Base-by-base conservation (phyloP, 2,797 vertebrate genomes). In the Geotria australis region DNA sequence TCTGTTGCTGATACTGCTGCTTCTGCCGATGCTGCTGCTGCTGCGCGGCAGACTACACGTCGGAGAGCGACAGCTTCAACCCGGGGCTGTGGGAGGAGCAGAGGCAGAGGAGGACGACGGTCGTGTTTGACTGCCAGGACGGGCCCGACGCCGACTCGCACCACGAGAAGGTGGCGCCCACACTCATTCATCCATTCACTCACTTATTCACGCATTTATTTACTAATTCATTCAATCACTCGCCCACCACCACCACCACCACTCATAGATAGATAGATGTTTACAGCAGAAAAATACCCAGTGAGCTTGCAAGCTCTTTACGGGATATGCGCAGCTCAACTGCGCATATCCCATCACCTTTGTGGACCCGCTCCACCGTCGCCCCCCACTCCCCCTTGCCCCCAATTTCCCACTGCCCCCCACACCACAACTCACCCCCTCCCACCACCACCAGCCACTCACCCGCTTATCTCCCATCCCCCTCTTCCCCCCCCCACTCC, bases 71-170 rank as follows among this genome's bases (percentile, higher is more conserved):
- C 75, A 98, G 89, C 62, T 98, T 98, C 68, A 96, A 98, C 70
- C 91, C 89, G 8, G 86, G 84, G 2, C 73, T 98, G 48, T 98
- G 91, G 91, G 91, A 98, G 68, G 91, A 98, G 66, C 91, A 98
- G 74, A 74, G 91, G 64, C 91, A 95, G 68, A 86, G 95, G 68
- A 77, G 91, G 57, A 95, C 94, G 88, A 96, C 89, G 3, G 91
- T 98, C 70, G 91, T 88, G 63, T 96, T 96, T 63, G 89, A 98
- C 61, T 98, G 95, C 62, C 88, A 98, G 66, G 91, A 95, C 62
- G 95, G 94, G 69, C 94, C 91, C 60, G 91, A 94, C 63, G 85
- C 93, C 49, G 86, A 91, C 10, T 85, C 91, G 68, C 80, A 77
- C 64, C 74, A 85, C 66, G 85, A 85, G 67, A 91, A 93, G 75